Evolutionary conservation across 2,888 invertebrate species (phyloP).

Genomic region (Camptogramma bilineatum): DNA sequence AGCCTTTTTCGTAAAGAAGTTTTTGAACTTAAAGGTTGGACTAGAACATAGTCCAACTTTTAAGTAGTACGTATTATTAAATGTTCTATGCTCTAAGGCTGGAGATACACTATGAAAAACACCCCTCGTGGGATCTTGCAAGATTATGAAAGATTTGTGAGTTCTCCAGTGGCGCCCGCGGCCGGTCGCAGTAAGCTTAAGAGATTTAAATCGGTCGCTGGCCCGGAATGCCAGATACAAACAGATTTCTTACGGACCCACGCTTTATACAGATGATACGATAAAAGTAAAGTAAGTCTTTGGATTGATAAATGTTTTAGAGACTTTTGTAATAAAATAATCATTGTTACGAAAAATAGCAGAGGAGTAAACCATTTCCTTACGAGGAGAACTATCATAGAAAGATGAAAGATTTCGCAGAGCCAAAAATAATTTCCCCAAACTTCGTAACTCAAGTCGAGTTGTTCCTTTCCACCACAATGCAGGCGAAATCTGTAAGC

Average conservation of each 20-base stretch:
- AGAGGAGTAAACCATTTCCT: background rate
- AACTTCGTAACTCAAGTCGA: slow-evolving; percentile 33
- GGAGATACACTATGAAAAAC: slow-evolving; percentile 75
- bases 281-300: slow-evolving; percentile 40
- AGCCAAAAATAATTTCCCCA: slow-evolving; percentile 21
- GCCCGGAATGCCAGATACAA: slow-evolving; percentile 83
- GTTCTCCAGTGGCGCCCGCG: slow-evolving; percentile 75
- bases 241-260: slow-evolving; percentile 78
- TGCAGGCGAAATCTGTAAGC: slow-evolving; percentile 75
- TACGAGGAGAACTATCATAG: background rate
- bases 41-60: too few species aligned
- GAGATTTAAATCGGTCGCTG: slow-evolving; percentile 84
- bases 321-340: background rate
- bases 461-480: slow-evolving; percentile 57
- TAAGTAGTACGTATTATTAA: too few species aligned
- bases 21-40: too few species aligned
- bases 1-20: slow-evolving; percentile 52
- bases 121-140: slow-evolving; percentile 74
- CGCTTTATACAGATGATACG: slow-evolving; percentile 64
- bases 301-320: slow-evolving; percentile 36
- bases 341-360: background rate
- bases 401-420: slow-evolving; percentile 20
- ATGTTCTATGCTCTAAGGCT: slow-evolving; percentile 58
- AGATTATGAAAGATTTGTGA: slow-evolving; percentile 86
- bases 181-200: slow-evolving; percentile 80